Evolutionary conservation across 2,888 invertebrate species (phyloP), one percentile per base, ranked within the genome.

Genomic region (Mesoligia furuncula): DNA sequence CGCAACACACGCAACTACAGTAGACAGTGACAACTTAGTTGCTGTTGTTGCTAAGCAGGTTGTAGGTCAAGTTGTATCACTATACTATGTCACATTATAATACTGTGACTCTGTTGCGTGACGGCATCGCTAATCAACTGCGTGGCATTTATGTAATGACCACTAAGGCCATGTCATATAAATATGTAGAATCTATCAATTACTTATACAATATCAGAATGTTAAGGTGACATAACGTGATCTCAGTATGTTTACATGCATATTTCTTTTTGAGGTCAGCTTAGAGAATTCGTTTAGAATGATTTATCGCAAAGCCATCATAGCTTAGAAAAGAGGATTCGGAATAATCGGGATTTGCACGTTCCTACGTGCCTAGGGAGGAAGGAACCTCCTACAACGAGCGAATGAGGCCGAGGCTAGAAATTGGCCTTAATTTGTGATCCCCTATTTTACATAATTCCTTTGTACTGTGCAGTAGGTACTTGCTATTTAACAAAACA

Each of bases 201-300:
- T 70, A 54, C 59, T 31, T 72, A 83, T 45, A 57, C 51, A 85
- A 64, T 48, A 74, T 36, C 39, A 74, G 85, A 85, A 81, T 85
- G 74, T 67, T 68, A 81, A 74, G 85, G 81, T 81, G 66, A 74
- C 57, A 85, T 85, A 85, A 67, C 65, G n/a, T 39, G 24, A 36
- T 48, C n/a, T 62, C 27, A 42, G 59, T 51, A 42, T 79, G 69
- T 66, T 51, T 59, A 59, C 24, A 54, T 61, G 4, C 24, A 39
- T 79, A 45, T 67, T 84, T 83, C 1, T 54, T 36, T 59, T 83
- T 78, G 78, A 79, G 59, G 59, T 66, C 77, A 77, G 65, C 31
- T 31, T 83, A 20, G 11, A 82, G 77, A 78, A 64, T 77, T 45
- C 31, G 8, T 61, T 61, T 61, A 27, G 27, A 59, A 27, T 27